Evolutionary conservation across 2,113 vertebrate species (phyloP), one percentile per base, ranked within the genome.

Genomic region (Deroptyus accipitrinus): DNA sequence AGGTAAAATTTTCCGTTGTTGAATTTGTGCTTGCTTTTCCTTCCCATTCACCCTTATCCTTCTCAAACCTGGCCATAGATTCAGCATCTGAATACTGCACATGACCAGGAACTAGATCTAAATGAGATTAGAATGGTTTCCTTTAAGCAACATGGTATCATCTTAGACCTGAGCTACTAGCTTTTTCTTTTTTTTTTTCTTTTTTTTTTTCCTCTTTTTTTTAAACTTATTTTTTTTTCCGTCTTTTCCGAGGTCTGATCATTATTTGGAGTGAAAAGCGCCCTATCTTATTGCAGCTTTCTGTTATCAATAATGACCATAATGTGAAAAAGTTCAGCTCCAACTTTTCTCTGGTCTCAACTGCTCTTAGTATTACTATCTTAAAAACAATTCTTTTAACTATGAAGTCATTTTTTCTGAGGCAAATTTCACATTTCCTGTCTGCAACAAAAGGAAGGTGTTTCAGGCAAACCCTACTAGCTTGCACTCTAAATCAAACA

Each of bases 401-500:
- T 83, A 31, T 57, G 37, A 68, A 93, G 93, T 64, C 39, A 55
- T 91, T 89, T 74, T 93, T 90, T 89, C 54, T 70, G 66, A 76
- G n/a, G 74, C 25, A 13, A 37, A 66, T 83, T 92, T 91, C 70
- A 24, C 61, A 66, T 95, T 92, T 86, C 83, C 74, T 88, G 10
- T 74, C 80, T 79, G 46, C 61, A 78, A 35, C 5, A 9, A 86
- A 94, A 82, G 46, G 62, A 88, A 76, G 30, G 30, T 55, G 54
- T 83, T 91, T 57, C 48, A 83, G 67, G 61, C 37, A 94, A 90
- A 84, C 12, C 7, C 30, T 80, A 44, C 68, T 44, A 94, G 28
- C 59, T 76, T 83, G 39, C 39, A 51, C 44, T 81, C 61, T 73
- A 69, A 88, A 95, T 95, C 87, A 95, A 83, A 81, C n/a, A 92